Conservation (phyloP, 1,140 invertebrate genomes). For the Augochlora pura region DNA sequence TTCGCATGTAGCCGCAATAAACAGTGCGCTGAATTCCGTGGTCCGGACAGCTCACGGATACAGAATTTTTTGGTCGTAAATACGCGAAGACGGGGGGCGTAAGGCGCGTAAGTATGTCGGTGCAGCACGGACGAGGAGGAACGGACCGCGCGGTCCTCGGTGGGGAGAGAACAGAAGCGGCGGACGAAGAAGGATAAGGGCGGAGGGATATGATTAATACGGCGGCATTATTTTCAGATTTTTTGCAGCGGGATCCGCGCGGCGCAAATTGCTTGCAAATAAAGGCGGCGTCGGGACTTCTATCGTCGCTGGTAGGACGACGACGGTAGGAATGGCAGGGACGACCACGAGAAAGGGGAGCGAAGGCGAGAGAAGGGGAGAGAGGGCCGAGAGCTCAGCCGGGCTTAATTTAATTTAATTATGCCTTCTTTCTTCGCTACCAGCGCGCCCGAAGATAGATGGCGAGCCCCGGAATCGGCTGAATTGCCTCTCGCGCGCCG, state of each 20-base stretch:
- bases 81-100: background rate
- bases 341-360: background rate
- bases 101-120: slow-evolving; percentile 41
- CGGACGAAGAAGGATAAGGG: slow-evolving; percentile 50
- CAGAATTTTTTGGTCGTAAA: slow-evolving; percentile 34
- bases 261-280: slow-evolving; percentile 77
- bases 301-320: slow-evolving; percentile 61
- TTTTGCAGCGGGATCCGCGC: slow-evolving; percentile 69
- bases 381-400: slow-evolving; percentile 43
- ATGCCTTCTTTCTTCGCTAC: slow-evolving; percentile 70
- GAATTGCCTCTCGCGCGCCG: slow-evolving; percentile 43
- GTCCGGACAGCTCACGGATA: slow-evolving; percentile 4
- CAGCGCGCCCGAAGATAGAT: slow-evolving; percentile 68
- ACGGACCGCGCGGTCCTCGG: slow-evolving; percentile 23
- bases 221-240: slow-evolving; percentile 76
- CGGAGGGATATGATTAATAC: slow-evolving; percentile 75
- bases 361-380: slow-evolving; percentile 1
- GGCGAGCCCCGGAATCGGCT: slow-evolving; percentile 54
- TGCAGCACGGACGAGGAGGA: slow-evolving; percentile 38
- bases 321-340: slow-evolving; percentile 17
- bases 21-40: slow-evolving; percentile 10
- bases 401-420: slow-evolving; percentile 74
- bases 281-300: slow-evolving; percentile 66
- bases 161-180: slow-evolving; percentile 53
- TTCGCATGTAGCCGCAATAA: background rate